Evolutionary conservation across 2,888 invertebrate species (phyloP).

Genomic region (Heliconius aoede): DNA sequence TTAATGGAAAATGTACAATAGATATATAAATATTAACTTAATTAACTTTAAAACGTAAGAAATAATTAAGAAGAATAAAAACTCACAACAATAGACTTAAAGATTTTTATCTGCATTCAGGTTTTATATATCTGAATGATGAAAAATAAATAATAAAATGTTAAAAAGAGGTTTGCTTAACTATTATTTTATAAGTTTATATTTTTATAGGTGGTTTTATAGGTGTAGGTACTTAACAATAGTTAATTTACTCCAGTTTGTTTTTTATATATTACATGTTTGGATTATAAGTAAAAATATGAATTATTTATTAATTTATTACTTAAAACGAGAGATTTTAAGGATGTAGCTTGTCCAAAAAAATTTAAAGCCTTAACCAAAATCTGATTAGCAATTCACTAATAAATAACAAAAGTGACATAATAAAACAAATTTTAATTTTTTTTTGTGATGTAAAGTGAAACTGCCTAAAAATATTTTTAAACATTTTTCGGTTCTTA

Average conservation of each 20-base stretch:
- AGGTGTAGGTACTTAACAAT: background rate
- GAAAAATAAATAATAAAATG: background rate
- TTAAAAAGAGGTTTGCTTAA: background rate
- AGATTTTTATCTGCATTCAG: background rate
- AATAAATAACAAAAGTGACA: no score
- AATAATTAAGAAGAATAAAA: background rate
- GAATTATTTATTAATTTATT: background rate
- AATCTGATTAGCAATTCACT: no score
- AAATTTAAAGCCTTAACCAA: no score
- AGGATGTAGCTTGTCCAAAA: background rate
- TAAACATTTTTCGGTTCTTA: no score
- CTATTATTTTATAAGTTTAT: background rate
- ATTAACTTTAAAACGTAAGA: no score
- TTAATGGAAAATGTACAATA: no score
- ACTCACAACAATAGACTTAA: background rate
- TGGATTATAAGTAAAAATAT: background rate
- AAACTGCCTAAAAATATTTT: no score
- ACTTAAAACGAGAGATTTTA: background rate
- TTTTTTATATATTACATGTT: background rate
- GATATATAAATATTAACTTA: no score
- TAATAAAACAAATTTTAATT: no score
- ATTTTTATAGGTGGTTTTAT: no score
- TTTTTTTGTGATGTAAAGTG: no score
- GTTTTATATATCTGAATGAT: no score
- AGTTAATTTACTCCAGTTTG: background rate